Conservation (phyloP, 2,113 vertebrate species). For the Corythoichthys intestinalis region DNA sequence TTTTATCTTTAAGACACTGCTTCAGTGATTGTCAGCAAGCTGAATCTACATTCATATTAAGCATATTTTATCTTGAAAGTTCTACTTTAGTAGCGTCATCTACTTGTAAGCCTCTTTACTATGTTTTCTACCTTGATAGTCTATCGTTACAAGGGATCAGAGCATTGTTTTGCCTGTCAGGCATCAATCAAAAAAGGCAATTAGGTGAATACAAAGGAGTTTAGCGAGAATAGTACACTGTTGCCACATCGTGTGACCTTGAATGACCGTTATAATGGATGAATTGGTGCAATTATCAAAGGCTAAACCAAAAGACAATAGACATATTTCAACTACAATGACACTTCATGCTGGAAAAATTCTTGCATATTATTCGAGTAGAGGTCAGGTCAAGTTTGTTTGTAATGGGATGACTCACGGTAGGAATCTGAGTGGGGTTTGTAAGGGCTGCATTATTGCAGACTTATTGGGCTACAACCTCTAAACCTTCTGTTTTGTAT, state of each 20-base stretch:
- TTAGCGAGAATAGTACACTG: not conserved
- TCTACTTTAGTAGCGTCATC: not conserved
- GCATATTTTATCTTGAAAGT: slow-evolving; percentile 7
- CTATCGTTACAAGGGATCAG: not conserved
- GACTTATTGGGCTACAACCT: slow-evolving; percentile 27
- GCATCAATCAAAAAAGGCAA: not conserved
- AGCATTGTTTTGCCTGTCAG: not conserved
- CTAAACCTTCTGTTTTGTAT: slow-evolving; percentile 31
- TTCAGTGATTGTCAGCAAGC: no score
- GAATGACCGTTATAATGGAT: slow-evolving; percentile 1
- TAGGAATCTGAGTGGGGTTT: slow-evolving; percentile 30
- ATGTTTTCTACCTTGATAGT: not conserved
- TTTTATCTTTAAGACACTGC: no score
- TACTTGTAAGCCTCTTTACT: not conserved
- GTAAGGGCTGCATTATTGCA: slow-evolving; percentile 27
- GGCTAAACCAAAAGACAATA: slow-evolving; percentile 21
- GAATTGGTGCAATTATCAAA: slow-evolving; percentile 17
- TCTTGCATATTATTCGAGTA: slow-evolving; percentile 18
- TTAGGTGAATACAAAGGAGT: not conserved
- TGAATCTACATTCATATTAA: not conserved
- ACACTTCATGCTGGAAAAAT: slow-evolving; percentile 27
- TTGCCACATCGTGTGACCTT: slow-evolving; percentile 5
- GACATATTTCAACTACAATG: slow-evolving; percentile 24
- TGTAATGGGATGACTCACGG: slow-evolving; percentile 51
- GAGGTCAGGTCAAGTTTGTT: slow-evolving; percentile 54